Evolutionary conservation across 2,888 invertebrate species (phyloP).

Genomic region (Mongoloraphidia duomilia): DNA sequence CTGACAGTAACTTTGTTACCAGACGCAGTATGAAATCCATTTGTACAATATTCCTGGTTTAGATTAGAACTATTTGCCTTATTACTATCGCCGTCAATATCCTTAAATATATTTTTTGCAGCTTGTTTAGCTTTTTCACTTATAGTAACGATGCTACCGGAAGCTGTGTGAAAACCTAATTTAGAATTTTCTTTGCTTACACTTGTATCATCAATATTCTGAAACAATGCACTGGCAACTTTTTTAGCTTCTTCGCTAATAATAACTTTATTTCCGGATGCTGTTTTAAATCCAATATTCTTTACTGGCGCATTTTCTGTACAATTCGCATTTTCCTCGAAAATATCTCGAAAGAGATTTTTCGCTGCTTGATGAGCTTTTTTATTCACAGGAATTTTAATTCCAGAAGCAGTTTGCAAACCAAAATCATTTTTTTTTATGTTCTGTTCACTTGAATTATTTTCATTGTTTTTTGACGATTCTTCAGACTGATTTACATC

Average conservation of each 20-base stretch:
- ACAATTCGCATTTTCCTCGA: neutral
- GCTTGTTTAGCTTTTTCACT: conserved; percentile 25
- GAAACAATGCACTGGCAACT: conserved; percentile 26
- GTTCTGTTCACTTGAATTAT: neutral
- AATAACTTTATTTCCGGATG: conserved; percentile 25
- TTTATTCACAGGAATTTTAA: too few relatives aligned
- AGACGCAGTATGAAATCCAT: conserved; percentile 20
- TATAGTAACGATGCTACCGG: conserved; percentile 26
- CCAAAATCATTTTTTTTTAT: neutral
- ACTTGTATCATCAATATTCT: conserved; percentile 18
- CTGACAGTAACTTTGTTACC: conserved; percentile 24
- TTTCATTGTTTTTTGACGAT: too few relatives aligned
- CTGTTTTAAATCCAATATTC: conserved; percentile 26
- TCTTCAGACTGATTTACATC: too few relatives aligned
- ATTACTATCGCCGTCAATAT: conserved; percentile 24
- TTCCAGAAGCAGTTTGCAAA: neutral
- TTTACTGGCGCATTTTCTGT: conserved; percentile 4
- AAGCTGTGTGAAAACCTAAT: conserved; percentile 24
- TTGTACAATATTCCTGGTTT: neutral
- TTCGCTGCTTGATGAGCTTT: too few relatives aligned
- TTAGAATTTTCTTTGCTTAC: neutral
- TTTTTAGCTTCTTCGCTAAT: conserved; percentile 17
- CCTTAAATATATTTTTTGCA: conserved; percentile 21
- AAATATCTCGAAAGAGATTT: neutral
- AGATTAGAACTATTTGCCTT: neutral